A percentile compares a stretch with the other conserved stretches of the same genome.
These are phyloP conservation scores for Tuberolachnus salignus DNA, from an alignment of 2,888 invertebrate species.

Conservation along the genomic window DNA sequence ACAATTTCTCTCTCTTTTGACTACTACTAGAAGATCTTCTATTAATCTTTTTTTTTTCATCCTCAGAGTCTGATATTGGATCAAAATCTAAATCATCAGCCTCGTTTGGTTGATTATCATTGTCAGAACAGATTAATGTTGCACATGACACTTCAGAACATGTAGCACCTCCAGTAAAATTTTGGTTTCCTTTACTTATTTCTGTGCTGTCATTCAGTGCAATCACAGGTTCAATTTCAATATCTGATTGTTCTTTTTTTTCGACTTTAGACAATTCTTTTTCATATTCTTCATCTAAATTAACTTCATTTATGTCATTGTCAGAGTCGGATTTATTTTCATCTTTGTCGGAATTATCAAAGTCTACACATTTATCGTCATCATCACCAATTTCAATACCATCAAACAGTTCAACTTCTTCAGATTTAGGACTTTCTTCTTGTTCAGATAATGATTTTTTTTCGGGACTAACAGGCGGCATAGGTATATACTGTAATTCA, in stretches of 20 bases:
- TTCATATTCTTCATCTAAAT: constrained; percentile 17
- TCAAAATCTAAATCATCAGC: constrained; percentile 30
- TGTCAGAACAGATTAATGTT: constrained; percentile 58
- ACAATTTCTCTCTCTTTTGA: constrained; percentile 27
- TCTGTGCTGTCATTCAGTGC: background rate
- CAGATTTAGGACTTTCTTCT: constrained; percentile 30
- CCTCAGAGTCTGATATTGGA: constrained; percentile 53
- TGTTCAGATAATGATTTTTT: background rate
- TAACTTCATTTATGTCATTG: constrained; percentile 21
- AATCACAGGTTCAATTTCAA: background rate
- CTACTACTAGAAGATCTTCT: background rate
- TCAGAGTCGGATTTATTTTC: constrained; percentile 26
- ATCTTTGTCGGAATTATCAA: background rate
- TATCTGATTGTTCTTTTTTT: constrained; percentile 1
- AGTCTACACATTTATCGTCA: constrained; percentile 19
- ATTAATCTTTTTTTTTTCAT: constrained; percentile 41
- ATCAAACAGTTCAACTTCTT: constrained; percentile 7
- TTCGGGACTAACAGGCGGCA: constrained; percentile 48
- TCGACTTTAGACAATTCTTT: background rate
- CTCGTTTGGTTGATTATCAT: constrained; percentile 12
- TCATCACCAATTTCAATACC: constrained; percentile 11
- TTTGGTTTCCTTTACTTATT: constrained; percentile 58
- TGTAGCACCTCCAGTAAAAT: constrained; percentile 58
- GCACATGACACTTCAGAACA: constrained; percentile 59
- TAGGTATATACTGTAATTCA: constrained; percentile 46